A percentile compares a stretch with the other conserved stretches of the same genome.
Evolutionary conservation across 2,113 vertebrate genomes (phyloP).

Genomic region (Ptyas mucosa): DNA sequence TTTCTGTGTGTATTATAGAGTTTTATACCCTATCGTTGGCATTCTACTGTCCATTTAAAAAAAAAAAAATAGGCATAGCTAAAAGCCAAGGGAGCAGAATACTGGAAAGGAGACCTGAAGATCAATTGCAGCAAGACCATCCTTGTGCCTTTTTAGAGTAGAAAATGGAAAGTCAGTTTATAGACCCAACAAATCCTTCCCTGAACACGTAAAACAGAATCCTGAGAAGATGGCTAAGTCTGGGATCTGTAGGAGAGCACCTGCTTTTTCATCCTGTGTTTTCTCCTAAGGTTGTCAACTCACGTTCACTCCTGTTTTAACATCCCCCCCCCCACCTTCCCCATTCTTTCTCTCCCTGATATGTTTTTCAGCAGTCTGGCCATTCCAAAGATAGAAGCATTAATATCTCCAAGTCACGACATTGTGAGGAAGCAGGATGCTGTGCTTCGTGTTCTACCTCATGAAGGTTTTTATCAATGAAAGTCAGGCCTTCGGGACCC

Average conservation of each 20-base stretch:
- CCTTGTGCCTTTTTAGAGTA: not conserved
- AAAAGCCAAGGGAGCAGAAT: not conserved
- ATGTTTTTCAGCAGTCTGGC: constrained; percentile 84
- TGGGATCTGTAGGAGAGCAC: not conserved
- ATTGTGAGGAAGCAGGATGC: constrained; percentile 81
- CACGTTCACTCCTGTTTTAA: constrained; percentile 29
- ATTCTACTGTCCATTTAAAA: not conserved
- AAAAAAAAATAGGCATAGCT: not conserved
- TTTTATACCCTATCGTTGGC: not conserved
- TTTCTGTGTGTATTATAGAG: not conserved
- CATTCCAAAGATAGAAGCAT: constrained; percentile 82
- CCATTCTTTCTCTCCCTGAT: constrained; percentile 47
- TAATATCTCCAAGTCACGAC: constrained; percentile 77
- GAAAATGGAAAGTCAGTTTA: not conserved
- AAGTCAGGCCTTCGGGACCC: constrained; percentile 45
- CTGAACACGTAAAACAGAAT: not conserved
- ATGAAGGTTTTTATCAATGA: constrained; percentile 70
- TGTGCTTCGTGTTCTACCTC: constrained; percentile 51
- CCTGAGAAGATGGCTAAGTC: not conserved
- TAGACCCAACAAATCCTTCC: not conserved
- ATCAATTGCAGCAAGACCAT: not conserved
- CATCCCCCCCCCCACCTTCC: constrained; percentile 9
- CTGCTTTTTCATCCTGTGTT: not conserved
- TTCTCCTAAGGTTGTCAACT: not conserved
- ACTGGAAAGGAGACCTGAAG: not conserved